These are phyloP conservation scores for Melinaea marsaeus DNA, from an alignment of 2,888 invertebrate genomes.

Conservation along the genomic window DNA sequence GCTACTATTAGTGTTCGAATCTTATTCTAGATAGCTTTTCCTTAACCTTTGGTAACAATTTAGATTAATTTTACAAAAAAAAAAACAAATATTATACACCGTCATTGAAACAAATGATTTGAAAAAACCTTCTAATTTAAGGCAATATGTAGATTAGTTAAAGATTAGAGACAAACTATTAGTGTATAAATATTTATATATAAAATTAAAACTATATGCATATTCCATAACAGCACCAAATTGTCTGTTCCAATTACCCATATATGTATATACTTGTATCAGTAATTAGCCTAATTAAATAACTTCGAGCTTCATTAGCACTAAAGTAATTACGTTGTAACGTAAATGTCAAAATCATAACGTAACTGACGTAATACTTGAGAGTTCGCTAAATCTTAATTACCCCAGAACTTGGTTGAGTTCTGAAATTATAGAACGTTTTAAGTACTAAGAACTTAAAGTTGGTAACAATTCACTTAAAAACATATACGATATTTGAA, in stretches of 20 bases:
- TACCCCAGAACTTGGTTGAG: slow-evolving; percentile 22
- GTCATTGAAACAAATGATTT: too few relatives aligned
- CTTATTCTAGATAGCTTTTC: slow-evolving; percentile 9
- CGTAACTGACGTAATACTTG: slow-evolving; percentile 22
- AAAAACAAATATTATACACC: background rate
- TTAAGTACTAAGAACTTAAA: background rate
- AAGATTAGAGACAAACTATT: background rate
- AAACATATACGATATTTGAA: background rate
- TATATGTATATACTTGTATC: background rate
- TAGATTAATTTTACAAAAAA: slow-evolving; percentile 19
- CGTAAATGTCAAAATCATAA: slow-evolving; percentile 24
- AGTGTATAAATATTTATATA: background rate
- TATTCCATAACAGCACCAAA: too few relatives aligned
- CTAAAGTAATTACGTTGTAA: slow-evolving; percentile 16
- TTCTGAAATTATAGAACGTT: slow-evolving; percentile 11
- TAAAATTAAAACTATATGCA: background rate
- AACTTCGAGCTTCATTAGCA: slow-evolving; percentile 24
- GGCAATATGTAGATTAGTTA: too few relatives aligned
- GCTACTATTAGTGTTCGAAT: background rate
- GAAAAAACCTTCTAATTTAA: too few relatives aligned
- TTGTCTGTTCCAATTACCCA: too few relatives aligned
- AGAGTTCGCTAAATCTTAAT: slow-evolving; percentile 25
- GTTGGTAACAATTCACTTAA: background rate
- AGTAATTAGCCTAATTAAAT: slow-evolving; percentile 22
- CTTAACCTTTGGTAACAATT: slow-evolving; percentile 19